Evolutionary conservation across 2,113 vertebrate species (phyloP).

Genomic region (Thermophis baileyi): DNA sequence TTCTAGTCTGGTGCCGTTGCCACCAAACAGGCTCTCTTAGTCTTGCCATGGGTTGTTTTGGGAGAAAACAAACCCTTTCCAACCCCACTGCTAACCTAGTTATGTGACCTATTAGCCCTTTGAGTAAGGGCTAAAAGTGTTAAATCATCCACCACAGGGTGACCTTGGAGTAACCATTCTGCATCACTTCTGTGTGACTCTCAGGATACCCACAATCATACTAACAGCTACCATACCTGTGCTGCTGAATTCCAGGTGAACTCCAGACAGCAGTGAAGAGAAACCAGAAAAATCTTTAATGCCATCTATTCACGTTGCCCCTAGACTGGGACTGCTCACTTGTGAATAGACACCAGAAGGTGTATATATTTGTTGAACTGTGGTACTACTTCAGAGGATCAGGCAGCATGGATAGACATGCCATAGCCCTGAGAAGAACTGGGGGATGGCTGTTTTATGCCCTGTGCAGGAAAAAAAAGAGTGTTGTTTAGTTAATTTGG

Average conservation of each 20-base stretch:
- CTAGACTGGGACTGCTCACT: neutral
- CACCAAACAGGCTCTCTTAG: too few species aligned
- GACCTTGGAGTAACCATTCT: neutral
- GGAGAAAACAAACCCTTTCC: too few species aligned
- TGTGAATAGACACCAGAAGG: neutral
- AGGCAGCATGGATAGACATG: neutral
- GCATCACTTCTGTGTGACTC: neutral
- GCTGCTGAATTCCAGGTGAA: neutral
- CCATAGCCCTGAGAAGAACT: neutral
- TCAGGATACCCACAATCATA: neutral
- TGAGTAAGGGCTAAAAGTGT: neutral
- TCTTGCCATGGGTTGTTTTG: too few species aligned
- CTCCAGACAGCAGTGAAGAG: neutral
- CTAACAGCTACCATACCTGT: neutral
- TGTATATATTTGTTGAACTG: neutral
- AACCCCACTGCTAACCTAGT: too few species aligned
- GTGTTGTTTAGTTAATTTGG: neutral
- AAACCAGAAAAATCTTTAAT: neutral
- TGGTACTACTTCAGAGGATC: neutral
- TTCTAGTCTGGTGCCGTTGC: too few species aligned
- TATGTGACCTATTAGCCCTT: too few species aligned
- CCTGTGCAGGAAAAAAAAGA: neutral
- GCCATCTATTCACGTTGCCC: neutral
- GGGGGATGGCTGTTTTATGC: neutral
- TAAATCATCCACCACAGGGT: neutral